These are phyloP conservation scores for Euplexia lucipara DNA, from an alignment of 2,888 invertebrate genomes.

Conservation along the genomic window DNA sequence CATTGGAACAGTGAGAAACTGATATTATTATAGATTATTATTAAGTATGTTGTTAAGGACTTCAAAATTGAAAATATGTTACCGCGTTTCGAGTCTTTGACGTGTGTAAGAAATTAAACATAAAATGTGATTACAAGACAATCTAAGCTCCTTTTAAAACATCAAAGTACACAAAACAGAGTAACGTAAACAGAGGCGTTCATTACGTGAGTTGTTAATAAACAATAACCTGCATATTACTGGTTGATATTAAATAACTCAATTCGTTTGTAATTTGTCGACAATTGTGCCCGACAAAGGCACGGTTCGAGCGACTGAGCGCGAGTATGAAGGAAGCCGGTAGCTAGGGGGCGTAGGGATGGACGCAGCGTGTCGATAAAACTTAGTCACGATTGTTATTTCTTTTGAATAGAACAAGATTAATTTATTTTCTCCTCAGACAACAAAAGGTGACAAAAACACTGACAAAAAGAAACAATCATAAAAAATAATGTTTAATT, in stretches of 20 bases:
- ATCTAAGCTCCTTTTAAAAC: conserved; percentile 41
- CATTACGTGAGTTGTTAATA: conserved; percentile 73
- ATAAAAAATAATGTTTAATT: no score
- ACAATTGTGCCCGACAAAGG: conserved; percentile 91
- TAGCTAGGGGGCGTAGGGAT: conserved; percentile 82
- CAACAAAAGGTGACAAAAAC: no score
- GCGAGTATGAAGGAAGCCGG: conserved; percentile 91
- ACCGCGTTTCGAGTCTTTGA: background rate
- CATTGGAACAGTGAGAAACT: no score
- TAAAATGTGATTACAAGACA: conserved; percentile 42
- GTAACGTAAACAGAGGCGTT: conserved; percentile 64
- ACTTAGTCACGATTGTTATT: background rate
- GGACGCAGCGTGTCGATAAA: conserved; percentile 68
- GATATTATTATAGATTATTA: no score
- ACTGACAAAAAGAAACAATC: no score
- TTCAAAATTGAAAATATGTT: conserved; percentile 2
- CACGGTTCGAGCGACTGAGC: conserved; percentile 89
- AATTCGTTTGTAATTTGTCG: conserved; percentile 91
- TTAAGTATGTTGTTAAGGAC: no score
- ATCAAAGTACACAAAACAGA: conserved; percentile 46
- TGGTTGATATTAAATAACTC: conserved; percentile 90
- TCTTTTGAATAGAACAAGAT: no score
- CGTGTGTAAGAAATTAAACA: background rate
- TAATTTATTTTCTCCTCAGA: no score
- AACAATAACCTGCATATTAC: conserved; percentile 85